Base-by-base conservation (phyloP, 2,888 invertebrate species). In the Deilephila elpenor region DNA sequence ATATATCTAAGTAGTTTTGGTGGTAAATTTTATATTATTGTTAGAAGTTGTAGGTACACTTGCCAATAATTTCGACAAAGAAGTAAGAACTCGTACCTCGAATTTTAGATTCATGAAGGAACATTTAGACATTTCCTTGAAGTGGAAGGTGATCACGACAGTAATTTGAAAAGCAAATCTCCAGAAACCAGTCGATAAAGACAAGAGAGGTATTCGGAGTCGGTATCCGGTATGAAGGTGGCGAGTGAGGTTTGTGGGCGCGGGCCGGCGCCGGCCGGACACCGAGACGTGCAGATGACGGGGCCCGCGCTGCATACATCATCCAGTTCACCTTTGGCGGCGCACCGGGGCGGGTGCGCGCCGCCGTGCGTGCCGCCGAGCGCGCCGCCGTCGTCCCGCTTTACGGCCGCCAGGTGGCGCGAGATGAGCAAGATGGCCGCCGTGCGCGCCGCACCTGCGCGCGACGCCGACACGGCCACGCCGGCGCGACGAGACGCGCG, bases 381-480 rank as follows among this genome's bases (percentile, higher is more conserved):
- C 67, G 62, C 37, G 67, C 67, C 93, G 93, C 93, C 93, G 93
- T 93, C 93, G 88, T 90, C 92, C 90, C 91, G 90, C 86, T 87
- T 90, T 92, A 95, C 95, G 95, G 95, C 95, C 94, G 95, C 95
- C 93, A 97, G 96, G 95, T 97, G 97, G 96, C 97, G 97, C 96
- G 98, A 98, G 96, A 98, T 97, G 96, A 98, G 97, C 97, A 98
- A 97, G 97, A 98, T 97, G 97, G 98, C 98, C 95, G 98, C 98
- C 95, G 97, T 96, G 94, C 97, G 97, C 95, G 98, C 98, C 96
- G 97, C 97, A 97, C 98, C 98, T 98, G 97, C 97, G 95, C 98
- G 96, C 91, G 97, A 97, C 87, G 97, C 96, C 88, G 97, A 96
- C 88, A 97, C 96, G 84, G 96, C 91, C 87, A 96, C 96, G 90